Evolutionary conservation across 2,797 vertebrate species (phyloP), one percentile per base, ranked within the genome.

Genomic region (Morus bassanus): DNA sequence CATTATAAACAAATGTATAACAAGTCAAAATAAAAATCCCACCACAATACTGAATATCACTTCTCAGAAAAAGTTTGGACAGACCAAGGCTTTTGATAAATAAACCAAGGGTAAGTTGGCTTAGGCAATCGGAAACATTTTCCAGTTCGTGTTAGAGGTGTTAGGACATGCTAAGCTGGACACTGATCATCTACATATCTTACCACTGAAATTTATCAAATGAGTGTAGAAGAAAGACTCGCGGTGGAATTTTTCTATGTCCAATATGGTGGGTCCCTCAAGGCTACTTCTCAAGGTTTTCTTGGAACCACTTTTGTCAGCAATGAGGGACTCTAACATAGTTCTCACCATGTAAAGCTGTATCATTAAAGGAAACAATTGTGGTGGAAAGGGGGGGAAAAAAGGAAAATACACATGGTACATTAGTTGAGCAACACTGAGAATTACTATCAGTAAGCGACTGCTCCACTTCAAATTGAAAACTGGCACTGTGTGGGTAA

Each of bases 331-430:
- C 98, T 99, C 99, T 98, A 99, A 98, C 99, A 99, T 99, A 65
- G 99, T 99, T 98, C 99, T 99, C 98, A 99, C 99, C 99, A 99
- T 99, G 98, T 99, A 99, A 93, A 99, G 99, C 99, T 99, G 98
- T 90, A 91, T 98, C 94, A 97, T 98, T 98, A 98, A 96, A 97
- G 97, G 96, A 98, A 93, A 97, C 96, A 96, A 96, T 96, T 43
- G 94, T 9, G 84, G 97, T 94, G 97, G 97, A 96, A 96, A 86
- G 93, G 89, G 94, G 91, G 86, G 94, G 85, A 24, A 85, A 93
- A 97, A 97, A 96, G 93, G 96, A 97, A 97, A 98, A 98, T 94
- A 98, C 78, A 98, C 93, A 98, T 0, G 95, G 97, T 81, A 97
- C 88, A 97, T 98, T 98, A 98, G 98, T 98, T 70, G 94, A 76